Evolutionary conservation across 2,113 vertebrate genomes (phyloP).

Genomic region (Lontra canadensis): DNA sequence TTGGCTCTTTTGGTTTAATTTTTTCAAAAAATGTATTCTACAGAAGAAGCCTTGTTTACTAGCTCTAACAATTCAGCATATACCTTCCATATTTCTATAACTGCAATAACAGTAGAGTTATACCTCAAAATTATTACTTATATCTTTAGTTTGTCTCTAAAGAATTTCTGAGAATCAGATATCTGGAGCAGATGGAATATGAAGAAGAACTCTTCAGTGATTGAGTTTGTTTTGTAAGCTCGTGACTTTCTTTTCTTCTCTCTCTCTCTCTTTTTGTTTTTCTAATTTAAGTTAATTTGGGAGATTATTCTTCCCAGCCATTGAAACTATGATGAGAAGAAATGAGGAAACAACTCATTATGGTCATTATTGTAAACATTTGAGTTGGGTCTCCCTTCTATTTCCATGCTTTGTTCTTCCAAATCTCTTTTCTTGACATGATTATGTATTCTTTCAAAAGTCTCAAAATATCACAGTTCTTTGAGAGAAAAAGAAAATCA

Average conservation of each 20-base stretch:
- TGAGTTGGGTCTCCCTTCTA: background rate
- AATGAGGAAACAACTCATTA: background rate
- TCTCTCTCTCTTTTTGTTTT: background rate
- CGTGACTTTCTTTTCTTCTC: background rate
- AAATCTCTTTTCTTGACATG: background rate
- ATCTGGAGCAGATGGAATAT: background rate
- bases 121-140: background rate
- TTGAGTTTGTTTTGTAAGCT: background rate
- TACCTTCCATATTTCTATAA: background rate
- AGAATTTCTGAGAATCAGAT: background rate
- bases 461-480: background rate
- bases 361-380: background rate
- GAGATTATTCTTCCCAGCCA: background rate
- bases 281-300: background rate
- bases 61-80: background rate
- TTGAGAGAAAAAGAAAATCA: background rate
- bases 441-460: background rate
- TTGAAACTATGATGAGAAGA: background rate
- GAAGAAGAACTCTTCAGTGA: background rate
- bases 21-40: background rate
- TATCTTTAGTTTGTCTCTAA: background rate
- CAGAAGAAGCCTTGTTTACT: background rate
- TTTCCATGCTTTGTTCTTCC: background rate
- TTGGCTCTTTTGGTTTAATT: background rate
- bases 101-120: background rate